Base-by-base conservation (phyloP, 1,140 invertebrate species). In the Hypsibius dujardini region DNA sequence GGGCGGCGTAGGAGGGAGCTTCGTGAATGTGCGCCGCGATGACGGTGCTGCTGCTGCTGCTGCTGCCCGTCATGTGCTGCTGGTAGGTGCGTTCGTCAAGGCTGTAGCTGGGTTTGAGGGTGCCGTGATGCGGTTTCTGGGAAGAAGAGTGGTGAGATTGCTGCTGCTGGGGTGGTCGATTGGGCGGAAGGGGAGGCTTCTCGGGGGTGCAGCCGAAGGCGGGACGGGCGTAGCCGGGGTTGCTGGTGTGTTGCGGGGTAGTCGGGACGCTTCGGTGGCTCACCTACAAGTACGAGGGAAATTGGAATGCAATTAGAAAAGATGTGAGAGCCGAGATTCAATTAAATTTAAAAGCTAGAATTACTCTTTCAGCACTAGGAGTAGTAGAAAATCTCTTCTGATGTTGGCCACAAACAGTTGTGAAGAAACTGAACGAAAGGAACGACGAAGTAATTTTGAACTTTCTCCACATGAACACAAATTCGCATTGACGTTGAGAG, bases 111-210 rank as follows among this genome's bases (percentile, higher is more conserved):
- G 62, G 62, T 42, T 67, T 67, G 12, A 67, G 12, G 12, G 12
- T 42, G 62, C 7, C 12, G 12, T 67, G 62, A 0, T 67, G 42
- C 42, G 12, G 42, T 67, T 12, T 45, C 7, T 12, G 42, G 42
- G 62, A 42, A 67, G 12, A 42, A 67, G 3, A 45, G 62, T 67
- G 62, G 12, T 15, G 3, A 42, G 62, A 7, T 15, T 12, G 12
- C 62, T 7, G 12, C 12, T 67, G 62, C 12, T 12, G 45, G 7
- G 62, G 62, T 12, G 62, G 12, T 7, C 42, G 62, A 3, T 67
- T 12, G 12, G 12, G 62, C 62, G 62, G 62, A 67, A 67, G 62
- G 12, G 62, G 62, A 7, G 62, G 62, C 42, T 67, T 67, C 12
- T 12, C 42, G 42, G 3, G 12, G 62, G 62, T 42, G 62, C 3